phyloP scores from a whole-genome alignment of 2,113 vertebrate species.

The Plecotus auritus region DNA sequence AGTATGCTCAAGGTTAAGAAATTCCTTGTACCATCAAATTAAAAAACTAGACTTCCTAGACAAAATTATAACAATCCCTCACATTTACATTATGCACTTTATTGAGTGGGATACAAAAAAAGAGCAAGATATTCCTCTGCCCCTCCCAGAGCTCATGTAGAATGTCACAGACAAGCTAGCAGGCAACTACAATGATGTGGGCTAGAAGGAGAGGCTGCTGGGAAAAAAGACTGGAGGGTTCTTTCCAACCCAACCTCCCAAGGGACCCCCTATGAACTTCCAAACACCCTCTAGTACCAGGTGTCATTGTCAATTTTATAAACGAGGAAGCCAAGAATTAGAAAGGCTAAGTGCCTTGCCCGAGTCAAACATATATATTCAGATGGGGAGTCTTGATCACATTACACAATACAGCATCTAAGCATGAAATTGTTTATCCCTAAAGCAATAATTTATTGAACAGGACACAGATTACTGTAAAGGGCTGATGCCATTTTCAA shows the following conservation, averaged over 20 bases:
- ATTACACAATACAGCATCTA: background rate
- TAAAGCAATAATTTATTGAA: constrained; percentile 13
- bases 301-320: background rate
- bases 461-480: background rate
- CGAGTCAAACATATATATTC: background rate
- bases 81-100: background rate
- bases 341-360: background rate
- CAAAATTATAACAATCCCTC: background rate
- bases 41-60: background rate
- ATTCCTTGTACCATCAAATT: background rate
- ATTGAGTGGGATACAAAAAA: background rate
- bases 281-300: background rate
- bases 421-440: background rate
- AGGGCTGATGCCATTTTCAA: background rate
- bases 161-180: background rate
- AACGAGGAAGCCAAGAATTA: constrained; percentile 21
- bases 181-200: accelerated
- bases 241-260: background rate
- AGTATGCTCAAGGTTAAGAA: background rate
- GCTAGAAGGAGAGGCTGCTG: background rate
- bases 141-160: background rate
- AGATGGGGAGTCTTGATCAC: background rate
- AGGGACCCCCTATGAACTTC: background rate
- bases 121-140: background rate
- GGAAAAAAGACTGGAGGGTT: background rate